A percentile compares a stretch with the other conserved stretches of the same genome.
Evolutionary conservation across 2,888 invertebrate species (phyloP).

Genomic region (Nomada lathburiana): DNA sequence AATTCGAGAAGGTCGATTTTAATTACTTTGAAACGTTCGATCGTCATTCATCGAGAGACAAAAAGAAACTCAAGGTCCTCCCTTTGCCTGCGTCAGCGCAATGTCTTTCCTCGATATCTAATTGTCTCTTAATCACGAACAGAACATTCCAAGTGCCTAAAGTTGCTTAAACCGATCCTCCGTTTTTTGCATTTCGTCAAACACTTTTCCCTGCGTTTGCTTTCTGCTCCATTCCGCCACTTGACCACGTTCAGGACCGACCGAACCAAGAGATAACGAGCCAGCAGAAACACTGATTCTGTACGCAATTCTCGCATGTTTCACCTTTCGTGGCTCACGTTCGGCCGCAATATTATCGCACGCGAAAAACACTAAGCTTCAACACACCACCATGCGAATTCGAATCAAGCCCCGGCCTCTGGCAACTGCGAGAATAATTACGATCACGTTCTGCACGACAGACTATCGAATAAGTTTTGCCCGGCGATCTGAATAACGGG

Average conservation of each 20-base stretch:
- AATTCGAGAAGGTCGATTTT: no score
- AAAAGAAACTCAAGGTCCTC: neutral
- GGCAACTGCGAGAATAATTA: neutral
- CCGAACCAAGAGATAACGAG: neutral
- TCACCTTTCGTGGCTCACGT: neutral
- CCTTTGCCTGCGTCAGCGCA: neutral
- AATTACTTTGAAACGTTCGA: neutral
- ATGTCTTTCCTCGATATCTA: neutral
- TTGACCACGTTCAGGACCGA: constrained; percentile 21
- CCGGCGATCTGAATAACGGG: neutral
- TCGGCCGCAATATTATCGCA: constrained; percentile 23
- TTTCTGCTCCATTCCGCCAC: constrained; percentile 1
- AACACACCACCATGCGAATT: neutral
- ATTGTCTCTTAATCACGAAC: constrained; percentile 27
- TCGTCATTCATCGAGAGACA: neutral
- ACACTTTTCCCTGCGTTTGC: neutral
- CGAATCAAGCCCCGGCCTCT: constrained; percentile 1
- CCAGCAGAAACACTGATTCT: neutral
- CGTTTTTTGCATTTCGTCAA: neutral
- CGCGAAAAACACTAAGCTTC: constrained; percentile 1
- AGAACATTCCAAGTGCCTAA: neutral
- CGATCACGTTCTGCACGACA: constrained; percentile 1
- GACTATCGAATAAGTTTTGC: neutral
- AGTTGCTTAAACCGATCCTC: neutral
- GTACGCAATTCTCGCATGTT: constrained; percentile 7